Evolutionary conservation across 1,140 invertebrate genomes (phyloP).

Genomic region (Heliconius hermathena): DNA sequence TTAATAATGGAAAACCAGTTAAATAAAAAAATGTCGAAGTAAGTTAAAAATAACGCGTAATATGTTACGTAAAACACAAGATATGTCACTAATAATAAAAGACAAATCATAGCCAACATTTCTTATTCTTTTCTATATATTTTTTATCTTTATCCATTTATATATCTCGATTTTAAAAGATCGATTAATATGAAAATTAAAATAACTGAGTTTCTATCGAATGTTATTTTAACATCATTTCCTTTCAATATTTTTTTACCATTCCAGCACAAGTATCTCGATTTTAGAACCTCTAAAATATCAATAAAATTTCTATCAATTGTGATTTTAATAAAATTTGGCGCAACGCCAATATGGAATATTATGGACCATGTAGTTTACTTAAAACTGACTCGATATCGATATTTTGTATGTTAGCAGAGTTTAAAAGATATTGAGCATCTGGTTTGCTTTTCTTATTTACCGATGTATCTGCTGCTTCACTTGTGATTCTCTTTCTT

Average conservation of each 20-base stretch:
- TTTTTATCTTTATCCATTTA: background rate
- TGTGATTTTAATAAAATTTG: background rate
- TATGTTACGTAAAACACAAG: background rate
- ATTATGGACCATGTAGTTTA: conserved; percentile 67
- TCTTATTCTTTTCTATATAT: background rate
- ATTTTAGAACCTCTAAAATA: too few relatives aligned
- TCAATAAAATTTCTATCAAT: too few relatives aligned
- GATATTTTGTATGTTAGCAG: conserved; percentile 73
- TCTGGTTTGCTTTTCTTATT: conserved; percentile 64
- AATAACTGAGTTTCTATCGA: background rate
- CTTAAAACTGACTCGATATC: conserved; percentile 75
- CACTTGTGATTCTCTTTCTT: conserved; percentile 60
- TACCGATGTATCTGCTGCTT: conserved; percentile 55
- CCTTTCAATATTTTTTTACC: too few relatives aligned
- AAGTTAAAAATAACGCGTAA: background rate
- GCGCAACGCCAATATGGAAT: background rate
- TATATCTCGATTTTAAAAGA: background rate
- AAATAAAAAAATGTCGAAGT: background rate
- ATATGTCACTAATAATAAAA: background rate
- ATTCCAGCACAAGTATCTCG: too few relatives aligned
- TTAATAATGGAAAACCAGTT: background rate
- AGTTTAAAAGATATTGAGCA: conserved; percentile 60
- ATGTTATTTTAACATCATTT: background rate
- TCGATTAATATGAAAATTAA: background rate
- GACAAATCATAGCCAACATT: background rate